phyloP scores from a whole-genome alignment of 2,113 vertebrate genomes.

The Carlito syrichta region DNA sequence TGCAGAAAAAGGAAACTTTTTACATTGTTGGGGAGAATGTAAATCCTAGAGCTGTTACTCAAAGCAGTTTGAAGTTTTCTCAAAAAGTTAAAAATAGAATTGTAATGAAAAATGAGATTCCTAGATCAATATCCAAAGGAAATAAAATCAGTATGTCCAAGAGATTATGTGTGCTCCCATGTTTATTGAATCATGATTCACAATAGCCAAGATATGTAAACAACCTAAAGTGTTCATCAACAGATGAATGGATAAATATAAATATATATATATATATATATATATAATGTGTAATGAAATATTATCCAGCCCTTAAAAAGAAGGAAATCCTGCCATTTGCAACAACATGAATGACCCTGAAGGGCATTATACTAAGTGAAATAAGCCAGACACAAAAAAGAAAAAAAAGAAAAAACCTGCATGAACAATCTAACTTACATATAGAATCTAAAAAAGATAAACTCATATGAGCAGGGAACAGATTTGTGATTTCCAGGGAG shows the following conservation, averaged over 20 bases:
- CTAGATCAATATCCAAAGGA: no score
- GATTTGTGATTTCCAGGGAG: background rate
- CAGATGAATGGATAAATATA: background rate
- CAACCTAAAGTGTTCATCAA: background rate
- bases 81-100: no score
- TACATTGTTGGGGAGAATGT: no score
- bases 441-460: no score
- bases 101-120: no score
- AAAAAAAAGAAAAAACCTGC: background rate
- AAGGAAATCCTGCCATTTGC: background rate
- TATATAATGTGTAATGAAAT: no score
- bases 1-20: no score
- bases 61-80: no score
- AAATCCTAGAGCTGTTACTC: no score
- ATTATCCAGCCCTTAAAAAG: no score
- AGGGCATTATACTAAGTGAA: background rate
- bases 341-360: background rate
- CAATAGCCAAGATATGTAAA: background rate
- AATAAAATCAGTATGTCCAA: background rate
- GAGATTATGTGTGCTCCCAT: background rate
- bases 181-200: background rate
- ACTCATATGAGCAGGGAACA: background rate
- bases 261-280: background rate
- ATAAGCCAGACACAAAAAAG: background rate
- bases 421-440: background rate